Evolutionary conservation across 2,888 invertebrate species (phyloP).

Genomic region (Drosophila siamana): DNA sequence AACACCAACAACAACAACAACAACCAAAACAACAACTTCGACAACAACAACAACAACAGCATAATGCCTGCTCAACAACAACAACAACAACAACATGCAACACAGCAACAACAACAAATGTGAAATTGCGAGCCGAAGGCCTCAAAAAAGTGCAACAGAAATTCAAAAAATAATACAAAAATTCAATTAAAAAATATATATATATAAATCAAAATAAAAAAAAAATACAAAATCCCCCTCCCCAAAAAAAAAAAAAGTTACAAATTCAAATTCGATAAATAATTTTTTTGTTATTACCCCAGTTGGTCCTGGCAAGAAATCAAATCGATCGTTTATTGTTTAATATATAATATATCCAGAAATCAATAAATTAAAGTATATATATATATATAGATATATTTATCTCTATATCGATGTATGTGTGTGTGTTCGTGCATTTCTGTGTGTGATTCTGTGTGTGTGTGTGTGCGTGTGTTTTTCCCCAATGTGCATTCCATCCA

Average conservation of each 20-base stretch:
- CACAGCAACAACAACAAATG: slow-evolving; percentile 30
- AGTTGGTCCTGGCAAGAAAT: slow-evolving; percentile 53
- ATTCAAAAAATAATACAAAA: slow-evolving; percentile 21
- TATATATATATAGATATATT: slow-evolving; percentile 32
- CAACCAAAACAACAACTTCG: slow-evolving; percentile 9
- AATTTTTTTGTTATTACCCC: slow-evolving; percentile 38
- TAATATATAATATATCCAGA: slow-evolving; percentile 26
- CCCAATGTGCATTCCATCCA: slow-evolving; percentile 76
- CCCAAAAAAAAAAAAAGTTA: slow-evolving; percentile 31
- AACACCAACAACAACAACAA: slow-evolving; percentile 21
- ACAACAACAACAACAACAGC: slow-evolving; percentile 25
- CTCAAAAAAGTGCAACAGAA: slow-evolving; percentile 21
- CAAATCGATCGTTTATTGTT: slow-evolving; percentile 48
- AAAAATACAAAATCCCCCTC: slow-evolving; percentile 29
- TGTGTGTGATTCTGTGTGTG: slow-evolving; percentile 52
- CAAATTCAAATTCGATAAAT: slow-evolving; percentile 14
- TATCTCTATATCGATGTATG: slow-evolving; percentile 34
- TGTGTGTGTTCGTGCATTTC: slow-evolving; percentile 39
- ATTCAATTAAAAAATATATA: slow-evolving; percentile 34
- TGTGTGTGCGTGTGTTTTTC: slow-evolving; percentile 53
- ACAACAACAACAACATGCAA: slow-evolving; percentile 26
- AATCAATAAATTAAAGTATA: slow-evolving; percentile 16
- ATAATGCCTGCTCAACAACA: slow-evolving; percentile 19
- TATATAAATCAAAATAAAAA: slow-evolving; percentile 1
- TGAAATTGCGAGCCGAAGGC: slow-evolving; percentile 19